phyloP scores from a whole-genome alignment of 2,113 vertebrate species.

The Aegotheles bennettii region DNA sequence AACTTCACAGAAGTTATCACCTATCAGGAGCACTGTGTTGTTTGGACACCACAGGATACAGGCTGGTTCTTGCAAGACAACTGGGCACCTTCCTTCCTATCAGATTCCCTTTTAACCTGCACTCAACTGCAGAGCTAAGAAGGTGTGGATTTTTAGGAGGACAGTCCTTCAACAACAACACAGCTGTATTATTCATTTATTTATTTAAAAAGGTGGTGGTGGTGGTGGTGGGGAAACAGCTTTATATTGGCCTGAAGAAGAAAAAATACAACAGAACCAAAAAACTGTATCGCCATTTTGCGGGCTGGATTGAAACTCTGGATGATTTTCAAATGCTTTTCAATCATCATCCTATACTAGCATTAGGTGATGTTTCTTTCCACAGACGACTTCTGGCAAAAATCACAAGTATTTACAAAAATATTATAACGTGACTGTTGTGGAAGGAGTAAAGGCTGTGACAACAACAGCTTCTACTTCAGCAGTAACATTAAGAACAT shows the following conservation, averaged over 20 bases:
- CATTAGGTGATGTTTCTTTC: not conserved
- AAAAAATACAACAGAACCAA: not conserved
- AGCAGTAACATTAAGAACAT: not conserved
- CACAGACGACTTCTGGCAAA: not conserved
- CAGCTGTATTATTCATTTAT: not conserved
- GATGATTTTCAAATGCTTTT: not conserved
- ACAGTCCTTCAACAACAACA: not conserved
- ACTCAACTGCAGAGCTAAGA: not conserved
- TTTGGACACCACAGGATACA: not conserved
- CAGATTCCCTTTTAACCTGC: not conserved
- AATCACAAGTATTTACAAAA: not conserved
- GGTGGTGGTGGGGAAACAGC: not conserved
- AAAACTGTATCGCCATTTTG: not conserved
- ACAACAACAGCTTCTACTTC: not conserved
- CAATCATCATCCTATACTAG: not conserved
- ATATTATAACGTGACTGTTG: not conserved
- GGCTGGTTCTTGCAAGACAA: rapidly evolving
- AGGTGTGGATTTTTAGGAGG: not conserved
- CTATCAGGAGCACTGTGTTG: not conserved
- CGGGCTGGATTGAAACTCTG: not conserved
- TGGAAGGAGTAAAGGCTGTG: not conserved
- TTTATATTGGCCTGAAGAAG: not conserved
- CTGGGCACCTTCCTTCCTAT: not conserved
- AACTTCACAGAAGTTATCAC: not conserved
- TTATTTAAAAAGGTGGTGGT: not conserved